Conservation (phyloP, 2,113 vertebrate genomes). For the Neotoma lepida region DNA sequence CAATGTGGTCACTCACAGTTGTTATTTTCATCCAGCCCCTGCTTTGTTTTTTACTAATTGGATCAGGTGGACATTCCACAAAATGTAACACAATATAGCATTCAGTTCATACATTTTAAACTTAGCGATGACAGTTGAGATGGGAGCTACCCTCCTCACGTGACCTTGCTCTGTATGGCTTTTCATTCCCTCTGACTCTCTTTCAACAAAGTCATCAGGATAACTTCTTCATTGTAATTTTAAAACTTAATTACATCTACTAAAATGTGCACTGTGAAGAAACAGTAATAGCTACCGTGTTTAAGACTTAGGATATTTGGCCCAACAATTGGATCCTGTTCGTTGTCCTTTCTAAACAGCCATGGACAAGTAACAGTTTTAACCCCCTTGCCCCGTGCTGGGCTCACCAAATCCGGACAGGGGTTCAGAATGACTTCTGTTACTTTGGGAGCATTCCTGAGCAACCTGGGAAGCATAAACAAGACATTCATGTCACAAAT, state of each 20-base stretch:
- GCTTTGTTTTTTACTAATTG: neutral
- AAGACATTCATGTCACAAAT: neutral
- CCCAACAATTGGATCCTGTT: neutral
- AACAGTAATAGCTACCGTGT: too few relatives aligned
- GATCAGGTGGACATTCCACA: neutral
- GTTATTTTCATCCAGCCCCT: too few relatives aligned
- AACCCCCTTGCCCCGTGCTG: neutral
- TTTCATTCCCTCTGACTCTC: neutral
- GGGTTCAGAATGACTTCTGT: neutral
- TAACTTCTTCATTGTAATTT: neutral
- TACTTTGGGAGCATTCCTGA: neutral
- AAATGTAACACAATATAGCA: fast-evolving
- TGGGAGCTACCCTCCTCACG: fast-evolving
- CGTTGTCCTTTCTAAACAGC: neutral
- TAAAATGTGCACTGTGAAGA: neutral
- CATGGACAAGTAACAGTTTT: neutral
- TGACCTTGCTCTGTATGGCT: neutral
- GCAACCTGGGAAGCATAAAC: neutral
- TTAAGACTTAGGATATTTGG: neutral
- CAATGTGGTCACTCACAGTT: neutral
- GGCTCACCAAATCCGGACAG: neutral
- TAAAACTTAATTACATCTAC: neutral
- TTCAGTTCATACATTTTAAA: neutral
- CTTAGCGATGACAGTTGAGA: neutral
- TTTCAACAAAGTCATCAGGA: neutral